Conservation (phyloP, 2,888 invertebrate species). For the Lacanobia oleracea region DNA sequence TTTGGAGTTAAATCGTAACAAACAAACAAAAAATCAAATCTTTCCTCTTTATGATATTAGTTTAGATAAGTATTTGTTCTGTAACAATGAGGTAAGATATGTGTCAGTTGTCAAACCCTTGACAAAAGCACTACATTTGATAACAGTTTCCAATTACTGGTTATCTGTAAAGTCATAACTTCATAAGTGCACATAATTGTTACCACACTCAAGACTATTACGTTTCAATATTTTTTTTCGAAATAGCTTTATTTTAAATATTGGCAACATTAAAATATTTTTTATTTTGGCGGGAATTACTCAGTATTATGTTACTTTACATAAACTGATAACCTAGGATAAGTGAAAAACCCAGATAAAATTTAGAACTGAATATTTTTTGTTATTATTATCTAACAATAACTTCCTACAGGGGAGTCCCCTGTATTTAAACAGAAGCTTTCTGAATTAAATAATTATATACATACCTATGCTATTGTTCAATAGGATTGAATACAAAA, state of each 20-base stretch:
- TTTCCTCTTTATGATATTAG: too few relatives aligned
- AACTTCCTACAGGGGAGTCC: slow-evolving; percentile 34
- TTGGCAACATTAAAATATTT: not conserved
- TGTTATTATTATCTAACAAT: slow-evolving; percentile 1
- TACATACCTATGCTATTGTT: not conserved
- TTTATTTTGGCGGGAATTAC: slow-evolving; percentile 3
- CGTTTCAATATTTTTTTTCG: not conserved
- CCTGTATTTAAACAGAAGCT: slow-evolving; percentile 12
- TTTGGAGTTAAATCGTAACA: too few relatives aligned
- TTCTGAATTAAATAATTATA: not conserved
- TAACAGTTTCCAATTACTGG: slow-evolving; percentile 34
- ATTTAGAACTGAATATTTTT: not conserved
- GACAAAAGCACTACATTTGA: slow-evolving; percentile 15
- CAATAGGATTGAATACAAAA: too few relatives aligned
- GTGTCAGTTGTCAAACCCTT: slow-evolving; percentile 3
- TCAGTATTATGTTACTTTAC: not conserved
- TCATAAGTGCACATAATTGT: slow-evolving; percentile 12
- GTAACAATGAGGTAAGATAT: not conserved
- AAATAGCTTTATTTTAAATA: not conserved
- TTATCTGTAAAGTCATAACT: slow-evolving; percentile 35
- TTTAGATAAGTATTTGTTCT: not conserved
- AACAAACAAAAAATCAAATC: too few relatives aligned
- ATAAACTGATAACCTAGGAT: slow-evolving; percentile 4
- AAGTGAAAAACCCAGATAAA: not conserved
- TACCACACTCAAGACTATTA: not conserved